Conservation (phyloP, 2,888 invertebrate species). For the Herminia tarsipennalis region DNA sequence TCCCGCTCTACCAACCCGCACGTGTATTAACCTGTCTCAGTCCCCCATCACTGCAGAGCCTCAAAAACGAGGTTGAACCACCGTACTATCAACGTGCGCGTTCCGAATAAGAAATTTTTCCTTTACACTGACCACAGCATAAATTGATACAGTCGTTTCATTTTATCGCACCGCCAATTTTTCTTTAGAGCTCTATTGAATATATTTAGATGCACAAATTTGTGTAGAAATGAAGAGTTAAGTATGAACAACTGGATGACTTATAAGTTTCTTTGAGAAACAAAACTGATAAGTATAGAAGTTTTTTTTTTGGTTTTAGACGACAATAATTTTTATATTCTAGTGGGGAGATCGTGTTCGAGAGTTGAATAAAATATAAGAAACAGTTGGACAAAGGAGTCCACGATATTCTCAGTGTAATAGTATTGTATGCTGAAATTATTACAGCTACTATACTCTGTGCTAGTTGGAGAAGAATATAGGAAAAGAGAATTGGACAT, state of each 20-base stretch:
- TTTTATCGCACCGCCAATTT: slow-evolving; percentile 46
- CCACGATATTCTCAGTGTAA: slow-evolving; percentile 54
- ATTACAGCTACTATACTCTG: slow-evolving; percentile 45
- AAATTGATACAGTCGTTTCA: slow-evolving; percentile 43
- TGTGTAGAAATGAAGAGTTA: slow-evolving; percentile 36
- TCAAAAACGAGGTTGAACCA: slow-evolving; percentile 82
- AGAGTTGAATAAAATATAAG: slow-evolving; percentile 59
- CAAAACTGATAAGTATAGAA: slow-evolving; percentile 35
- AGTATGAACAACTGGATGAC: slow-evolving; percentile 40
- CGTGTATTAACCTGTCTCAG: slow-evolving; percentile 54
- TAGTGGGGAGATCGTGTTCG: slow-evolving; percentile 32
- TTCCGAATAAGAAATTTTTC: slow-evolving; percentile 74
- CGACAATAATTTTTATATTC: slow-evolving; percentile 45
- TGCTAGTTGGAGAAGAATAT: slow-evolving; percentile 24
- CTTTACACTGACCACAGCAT: slow-evolving; percentile 66
- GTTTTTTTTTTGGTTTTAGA: slow-evolving; percentile 27
- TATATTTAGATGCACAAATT: slow-evolving; percentile 35
- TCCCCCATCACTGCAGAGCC: slow-evolving; percentile 83
- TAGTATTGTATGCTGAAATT: slow-evolving; percentile 36
- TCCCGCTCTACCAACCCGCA: slow-evolving; percentile 54
- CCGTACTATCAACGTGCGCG: slow-evolving; percentile 76
- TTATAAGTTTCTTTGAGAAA: slow-evolving; percentile 46
- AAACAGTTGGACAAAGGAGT: slow-evolving; percentile 32
- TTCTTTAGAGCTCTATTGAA: slow-evolving; percentile 24
- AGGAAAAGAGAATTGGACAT: slow-evolving; percentile 11